phyloP scores from a whole-genome alignment of 2,113 vertebrate species.

The Cyrtonyx montezumae region DNA sequence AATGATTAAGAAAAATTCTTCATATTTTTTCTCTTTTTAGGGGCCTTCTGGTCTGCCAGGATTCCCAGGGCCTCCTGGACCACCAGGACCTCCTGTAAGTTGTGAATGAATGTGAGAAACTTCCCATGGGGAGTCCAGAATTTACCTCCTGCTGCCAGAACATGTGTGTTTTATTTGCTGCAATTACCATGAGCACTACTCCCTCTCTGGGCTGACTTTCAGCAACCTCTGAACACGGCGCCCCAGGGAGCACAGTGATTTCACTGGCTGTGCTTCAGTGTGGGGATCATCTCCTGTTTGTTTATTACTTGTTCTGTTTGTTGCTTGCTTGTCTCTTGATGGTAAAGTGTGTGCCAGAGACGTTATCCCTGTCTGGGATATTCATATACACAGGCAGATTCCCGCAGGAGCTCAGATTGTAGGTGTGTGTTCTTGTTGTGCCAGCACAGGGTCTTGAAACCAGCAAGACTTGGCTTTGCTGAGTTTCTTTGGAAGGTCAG shows the following conservation, averaged over 20 bases:
- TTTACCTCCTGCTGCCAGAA: background rate
- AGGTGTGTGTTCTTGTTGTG: background rate
- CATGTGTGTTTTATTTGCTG: background rate
- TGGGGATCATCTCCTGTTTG: background rate
- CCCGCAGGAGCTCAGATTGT: background rate
- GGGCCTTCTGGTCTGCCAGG: conserved; percentile 90
- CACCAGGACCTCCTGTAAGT: conserved; percentile 91
- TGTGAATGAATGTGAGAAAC: background rate
- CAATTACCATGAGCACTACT: accelerated
- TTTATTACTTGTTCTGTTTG: background rate
- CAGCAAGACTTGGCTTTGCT: background rate
- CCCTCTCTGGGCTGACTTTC: background rate
- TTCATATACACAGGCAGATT: background rate
- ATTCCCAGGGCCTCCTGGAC: conserved; percentile 87
- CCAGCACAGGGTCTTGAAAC: background rate
- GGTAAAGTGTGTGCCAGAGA: background rate
- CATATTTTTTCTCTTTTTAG: conserved; percentile 68
- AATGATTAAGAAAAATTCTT: background rate
- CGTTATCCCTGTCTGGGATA: background rate
- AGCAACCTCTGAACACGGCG: background rate
- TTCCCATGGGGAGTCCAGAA: background rate
- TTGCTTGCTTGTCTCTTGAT: background rate
- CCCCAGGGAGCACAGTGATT: background rate
- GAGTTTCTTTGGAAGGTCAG: background rate
- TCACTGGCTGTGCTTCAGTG: background rate